phyloP scores from a whole-genome alignment of 2,797 vertebrate species.

The Labroides dimidiatus region DNA sequence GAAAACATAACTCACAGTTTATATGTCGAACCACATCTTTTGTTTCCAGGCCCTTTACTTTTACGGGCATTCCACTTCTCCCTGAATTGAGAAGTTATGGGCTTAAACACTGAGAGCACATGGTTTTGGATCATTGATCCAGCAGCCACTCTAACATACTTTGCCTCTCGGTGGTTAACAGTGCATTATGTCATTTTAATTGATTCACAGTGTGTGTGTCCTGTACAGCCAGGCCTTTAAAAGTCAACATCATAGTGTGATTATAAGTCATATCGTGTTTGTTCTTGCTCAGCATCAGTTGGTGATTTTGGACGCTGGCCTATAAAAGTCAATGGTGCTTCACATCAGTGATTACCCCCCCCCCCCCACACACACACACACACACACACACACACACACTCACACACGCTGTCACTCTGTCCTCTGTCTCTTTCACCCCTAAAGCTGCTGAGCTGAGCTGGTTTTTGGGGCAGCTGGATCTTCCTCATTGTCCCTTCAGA shows the following conservation, averaged over 20 bases:
- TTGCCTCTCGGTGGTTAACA: neutral
- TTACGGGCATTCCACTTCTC: too few relatives aligned
- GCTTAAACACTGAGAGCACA: neutral
- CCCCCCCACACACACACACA: too few relatives aligned
- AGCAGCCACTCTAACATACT: neutral
- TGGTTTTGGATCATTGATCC: neutral
- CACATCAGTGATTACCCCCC: conserved; percentile 44
- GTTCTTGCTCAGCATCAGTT: conserved; percentile 56
- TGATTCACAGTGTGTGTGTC: neutral
- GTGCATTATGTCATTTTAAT: neutral
- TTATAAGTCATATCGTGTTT: conserved; percentile 34
- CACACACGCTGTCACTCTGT: conserved; percentile 23
- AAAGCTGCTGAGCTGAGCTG: conserved; percentile 54
- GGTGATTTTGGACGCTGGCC: conserved; percentile 46
- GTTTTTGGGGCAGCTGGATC: conserved; percentile 43
- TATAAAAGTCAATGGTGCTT: conserved; percentile 50
- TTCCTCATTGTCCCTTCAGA: conserved; percentile 57
- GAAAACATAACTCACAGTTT: too few relatives aligned
- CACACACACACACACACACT: too few relatives aligned
- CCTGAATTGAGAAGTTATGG: too few relatives aligned
- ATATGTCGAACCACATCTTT: too few relatives aligned
- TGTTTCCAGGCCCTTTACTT: too few relatives aligned
- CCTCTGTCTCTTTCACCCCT: conserved; percentile 46
- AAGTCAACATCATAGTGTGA: neutral
- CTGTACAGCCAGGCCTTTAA: neutral